Conservation (phyloP, 2,888 invertebrate genomes). For the Bibio marci region DNA sequence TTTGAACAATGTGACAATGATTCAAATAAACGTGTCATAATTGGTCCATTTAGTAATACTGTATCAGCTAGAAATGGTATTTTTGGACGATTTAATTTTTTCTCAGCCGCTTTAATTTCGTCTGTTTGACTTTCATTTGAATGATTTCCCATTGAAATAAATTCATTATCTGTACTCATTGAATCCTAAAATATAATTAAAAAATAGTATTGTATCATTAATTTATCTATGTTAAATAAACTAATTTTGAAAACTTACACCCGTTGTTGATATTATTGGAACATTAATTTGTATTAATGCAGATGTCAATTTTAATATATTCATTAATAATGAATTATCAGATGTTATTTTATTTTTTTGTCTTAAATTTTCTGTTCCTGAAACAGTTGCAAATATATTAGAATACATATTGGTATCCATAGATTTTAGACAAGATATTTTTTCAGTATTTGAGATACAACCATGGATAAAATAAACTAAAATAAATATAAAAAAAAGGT, state of each 20-base stretch:
- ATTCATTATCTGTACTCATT: constrained; percentile 14
- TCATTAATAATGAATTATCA: constrained; percentile 52
- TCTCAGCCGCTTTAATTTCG: constrained; percentile 67
- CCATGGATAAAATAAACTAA: constrained; percentile 34
- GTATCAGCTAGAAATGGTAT: constrained; percentile 60
- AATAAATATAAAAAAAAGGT: constrained; percentile 9
- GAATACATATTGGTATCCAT: constrained; percentile 44
- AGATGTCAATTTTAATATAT: constrained; percentile 48
- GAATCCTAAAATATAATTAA: constrained; percentile 8
- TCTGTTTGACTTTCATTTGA: constrained; percentile 50
- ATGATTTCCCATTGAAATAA: constrained; percentile 20
- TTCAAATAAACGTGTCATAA: constrained; percentile 68
- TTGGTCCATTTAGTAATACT: constrained; percentile 58
- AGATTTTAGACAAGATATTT: constrained; percentile 36
- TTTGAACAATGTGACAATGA: constrained; percentile 62
- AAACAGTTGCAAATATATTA: constrained; percentile 57
- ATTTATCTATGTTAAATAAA: constrained; percentile 1
- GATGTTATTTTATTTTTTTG: constrained; percentile 44
- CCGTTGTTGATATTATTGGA: too few species aligned
- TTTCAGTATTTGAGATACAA: constrained; percentile 35
- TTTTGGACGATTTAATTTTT: constrained; percentile 29
- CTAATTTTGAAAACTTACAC: constrained; percentile 24
- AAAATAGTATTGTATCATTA: constrained; percentile 1
- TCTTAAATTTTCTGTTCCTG: constrained; percentile 42
- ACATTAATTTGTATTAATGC: constrained; percentile 45